Evolutionary conservation across 2,888 invertebrate genomes (phyloP), one percentile per base, ranked within the genome.

Genomic region (Phyllotreta cruciferae): DNA sequence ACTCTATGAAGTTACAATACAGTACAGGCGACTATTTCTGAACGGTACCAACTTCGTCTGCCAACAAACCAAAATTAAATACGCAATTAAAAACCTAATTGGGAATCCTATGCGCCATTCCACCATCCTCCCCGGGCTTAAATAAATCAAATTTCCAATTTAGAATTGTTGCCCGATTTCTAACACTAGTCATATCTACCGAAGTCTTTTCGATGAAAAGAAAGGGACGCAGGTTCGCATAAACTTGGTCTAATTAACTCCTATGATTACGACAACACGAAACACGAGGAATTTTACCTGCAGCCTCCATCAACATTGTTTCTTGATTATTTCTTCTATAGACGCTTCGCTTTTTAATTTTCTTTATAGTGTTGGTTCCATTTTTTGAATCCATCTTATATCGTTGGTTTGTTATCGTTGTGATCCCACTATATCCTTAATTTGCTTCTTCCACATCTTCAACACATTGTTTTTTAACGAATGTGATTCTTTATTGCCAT

Each of bases 11-110:
- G 52, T 47, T 50, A 54, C 35, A 57, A 62, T 24, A 39, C 35
- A 57, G 57, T 37, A 39, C 57, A 62, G 45, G 13, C 62, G 62
- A 62, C 62, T 55, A 62, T 56, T 62, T 62, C 39, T 57, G 50
- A 53, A 34, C 5, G 13, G 13, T 47, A 14, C 11, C n/a, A 44
- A 44, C 44, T 44, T 11, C 11, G 10, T 41, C 4, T 41, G 24
- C 14, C 5, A 10, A 10, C 10, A 42, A 55, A n/a, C 44, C 11
- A 54, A 35, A 13, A 14, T 9, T 53, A 9, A 13, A 7, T 44
- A 44, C 7, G 24, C 24, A 24, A 24, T 24, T 24, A 24, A 24
- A 24, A 24, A 24, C 1, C 1, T 44, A 44, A 44, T 44, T 44
- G 14, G 44, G 4, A 44, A 44, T n/a, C n/a, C 44, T 6, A 10